Percentiles rank a stretch among this genome's conserved stretches.
These are phyloP conservation scores for Festucalex cinctus DNA, from an alignment of 2,113 vertebrate species.

Conservation along the genomic window DNA sequence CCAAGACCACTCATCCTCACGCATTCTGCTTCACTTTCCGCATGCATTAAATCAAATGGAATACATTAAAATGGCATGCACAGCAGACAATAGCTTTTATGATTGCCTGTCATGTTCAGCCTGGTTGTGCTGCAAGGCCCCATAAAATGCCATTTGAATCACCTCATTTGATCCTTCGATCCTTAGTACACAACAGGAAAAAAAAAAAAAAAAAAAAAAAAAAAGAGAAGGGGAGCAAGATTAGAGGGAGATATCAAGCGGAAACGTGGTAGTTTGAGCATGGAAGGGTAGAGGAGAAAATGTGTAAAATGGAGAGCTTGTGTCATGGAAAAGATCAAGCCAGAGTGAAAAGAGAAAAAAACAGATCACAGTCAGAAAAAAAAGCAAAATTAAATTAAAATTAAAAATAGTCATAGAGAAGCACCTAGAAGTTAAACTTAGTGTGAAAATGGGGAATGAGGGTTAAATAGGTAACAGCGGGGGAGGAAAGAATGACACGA, in stretches of 20 bases:
- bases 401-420: not conserved
- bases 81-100: constrained; percentile 80
- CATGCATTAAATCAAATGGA: constrained; percentile 78
- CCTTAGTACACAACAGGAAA: constrained; percentile 43
- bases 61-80: constrained; percentile 75
- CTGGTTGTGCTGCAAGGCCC: constrained; percentile 71
- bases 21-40: constrained; percentile 71
- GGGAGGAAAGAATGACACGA: not conserved
- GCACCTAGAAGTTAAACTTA: not conserved
- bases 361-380: not conserved
- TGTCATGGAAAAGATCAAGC: not conserved
- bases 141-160: constrained; percentile 82
- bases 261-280: not conserved
- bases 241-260: not conserved
- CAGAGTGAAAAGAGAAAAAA: constrained; percentile 1
- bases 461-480: not conserved
- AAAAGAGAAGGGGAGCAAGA: not conserved
- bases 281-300: constrained; percentile 1
- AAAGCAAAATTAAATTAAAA: not conserved
- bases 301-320: not conserved
- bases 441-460: not conserved
- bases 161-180: constrained; percentile 83
- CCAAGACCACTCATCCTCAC: constrained; percentile 42
- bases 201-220: not conserved
- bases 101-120: constrained; percentile 73